phyloP scores from a whole-genome alignment of 2,888 invertebrate genomes.

The Oligia strigilis region DNA sequence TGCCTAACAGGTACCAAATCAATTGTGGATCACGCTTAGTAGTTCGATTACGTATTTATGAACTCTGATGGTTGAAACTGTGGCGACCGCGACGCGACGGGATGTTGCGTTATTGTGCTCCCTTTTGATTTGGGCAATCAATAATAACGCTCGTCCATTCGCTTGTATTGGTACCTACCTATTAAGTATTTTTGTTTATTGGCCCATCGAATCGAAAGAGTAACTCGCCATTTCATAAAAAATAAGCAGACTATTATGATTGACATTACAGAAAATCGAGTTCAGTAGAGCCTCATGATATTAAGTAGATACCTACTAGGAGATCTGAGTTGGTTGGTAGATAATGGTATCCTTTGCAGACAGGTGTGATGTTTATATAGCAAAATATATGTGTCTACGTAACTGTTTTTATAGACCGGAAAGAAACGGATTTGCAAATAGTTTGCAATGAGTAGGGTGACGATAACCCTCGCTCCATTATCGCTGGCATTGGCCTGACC shows the following conservation, averaged over 20 bases:
- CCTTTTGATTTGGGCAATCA: constrained; percentile 52
- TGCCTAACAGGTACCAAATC: constrained; percentile 70
- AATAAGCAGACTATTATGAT: neutral
- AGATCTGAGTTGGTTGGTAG: neutral
- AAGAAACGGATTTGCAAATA: constrained; percentile 69
- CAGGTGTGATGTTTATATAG: constrained; percentile 5
- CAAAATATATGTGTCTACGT: neutral
- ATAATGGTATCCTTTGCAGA: neutral
- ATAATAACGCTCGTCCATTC: constrained; percentile 20
- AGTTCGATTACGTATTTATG: constrained; percentile 56
- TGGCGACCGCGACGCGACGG: constrained; percentile 35
- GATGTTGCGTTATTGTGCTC: constrained; percentile 44
- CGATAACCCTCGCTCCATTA: constrained; percentile 73
- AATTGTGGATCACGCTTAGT: constrained; percentile 58
- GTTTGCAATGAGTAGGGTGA: constrained; percentile 54
- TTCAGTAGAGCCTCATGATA: neutral
- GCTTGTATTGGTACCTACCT: constrained; percentile 6
- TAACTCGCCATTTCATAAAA: neutral
- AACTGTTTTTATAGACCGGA: constrained; percentile 54
- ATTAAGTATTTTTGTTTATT: neutral
- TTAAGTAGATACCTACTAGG: neutral
- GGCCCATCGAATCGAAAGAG: neutral
- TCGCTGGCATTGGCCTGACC: constrained; percentile 84
- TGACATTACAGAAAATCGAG: no score
- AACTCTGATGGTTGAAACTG: constrained; percentile 44